These are phyloP conservation scores for Acestrorhynchus altus DNA, from an alignment of 2,797 vertebrate species.

Conservation along the genomic window DNA sequence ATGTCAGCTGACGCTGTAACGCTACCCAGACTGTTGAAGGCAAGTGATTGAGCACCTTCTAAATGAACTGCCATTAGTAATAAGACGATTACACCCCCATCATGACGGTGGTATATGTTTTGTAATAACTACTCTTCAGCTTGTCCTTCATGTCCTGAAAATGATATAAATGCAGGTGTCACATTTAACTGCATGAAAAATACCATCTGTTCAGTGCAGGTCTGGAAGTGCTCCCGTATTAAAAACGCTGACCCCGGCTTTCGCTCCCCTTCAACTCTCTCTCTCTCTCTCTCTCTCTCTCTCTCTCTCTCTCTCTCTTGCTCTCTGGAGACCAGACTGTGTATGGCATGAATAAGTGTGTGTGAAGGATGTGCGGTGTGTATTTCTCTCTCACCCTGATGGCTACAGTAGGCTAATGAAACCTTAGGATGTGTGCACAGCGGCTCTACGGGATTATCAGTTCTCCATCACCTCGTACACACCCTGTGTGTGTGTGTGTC, in stretches of 20 bases:
- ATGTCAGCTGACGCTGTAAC: no score
- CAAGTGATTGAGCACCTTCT: neutral
- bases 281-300: constrained; percentile 5
- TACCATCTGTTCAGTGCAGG: constrained; percentile 52
- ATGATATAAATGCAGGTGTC: constrained; percentile 59
- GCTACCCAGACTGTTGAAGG: neutral
- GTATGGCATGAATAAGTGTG: neutral
- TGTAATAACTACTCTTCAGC: constrained; percentile 45
- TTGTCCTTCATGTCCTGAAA: constrained; percentile 44
- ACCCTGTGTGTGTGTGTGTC: constrained; percentile 30
- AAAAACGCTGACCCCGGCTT: constrained; percentile 60
- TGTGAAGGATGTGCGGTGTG: constrained; percentile 25
- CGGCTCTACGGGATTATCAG: constrained; percentile 52
- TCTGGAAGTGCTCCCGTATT: constrained; percentile 58
- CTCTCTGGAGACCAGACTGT: constrained; percentile 26
- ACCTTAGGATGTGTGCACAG: constrained; percentile 50
- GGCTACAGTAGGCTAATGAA: constrained; percentile 58
- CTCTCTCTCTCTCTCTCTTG: constrained; percentile 28
- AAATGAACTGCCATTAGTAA: constrained; percentile 38
- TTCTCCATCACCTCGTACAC: constrained; percentile 47
- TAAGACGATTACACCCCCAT: constrained; percentile 19
- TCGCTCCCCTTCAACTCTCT: constrained; percentile 52
- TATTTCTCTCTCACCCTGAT: constrained; percentile 25
- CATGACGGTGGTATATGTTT: constrained; percentile 24
- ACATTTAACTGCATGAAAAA: constrained; percentile 59